These are phyloP conservation scores for Noctua fimbriata DNA, from an alignment of 2,888 invertebrate genomes.

Conservation along the genomic window DNA sequence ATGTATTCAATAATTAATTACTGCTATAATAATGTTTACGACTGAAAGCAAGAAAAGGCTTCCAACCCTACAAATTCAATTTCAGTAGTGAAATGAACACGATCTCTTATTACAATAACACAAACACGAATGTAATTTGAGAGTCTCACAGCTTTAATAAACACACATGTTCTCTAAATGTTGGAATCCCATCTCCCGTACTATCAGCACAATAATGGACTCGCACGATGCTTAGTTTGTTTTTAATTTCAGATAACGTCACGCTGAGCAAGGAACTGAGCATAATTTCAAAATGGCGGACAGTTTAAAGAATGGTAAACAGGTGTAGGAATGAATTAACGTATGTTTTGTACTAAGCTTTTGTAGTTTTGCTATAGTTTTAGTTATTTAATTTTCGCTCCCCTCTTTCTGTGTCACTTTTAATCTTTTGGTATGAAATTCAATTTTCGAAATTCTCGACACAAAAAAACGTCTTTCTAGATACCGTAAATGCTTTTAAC, in stretches of 20 bases:
- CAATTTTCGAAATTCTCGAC: not conserved
- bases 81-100: slow-evolving; percentile 1
- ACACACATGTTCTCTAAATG: slow-evolving; percentile 30
- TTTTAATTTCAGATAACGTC: slow-evolving; percentile 68
- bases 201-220: slow-evolving; percentile 49
- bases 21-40: not conserved
- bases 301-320: slow-evolving; percentile 39
- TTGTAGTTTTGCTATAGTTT: not conserved
- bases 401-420: not conserved
- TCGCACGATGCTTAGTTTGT: slow-evolving; percentile 57
- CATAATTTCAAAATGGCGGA: slow-evolving; percentile 57
- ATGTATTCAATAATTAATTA: not conserved
- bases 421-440: slow-evolving; percentile 1
- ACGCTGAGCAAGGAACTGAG: slow-evolving; percentile 50
- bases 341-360: not conserved
- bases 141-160: slow-evolving; percentile 20
- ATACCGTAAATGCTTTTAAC: not conserved
- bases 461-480: not conserved
- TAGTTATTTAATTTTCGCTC: not conserved
- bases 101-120: slow-evolving; percentile 9
- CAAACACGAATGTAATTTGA: slow-evolving; percentile 28
- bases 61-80: not conserved
- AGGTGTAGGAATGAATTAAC: not conserved
- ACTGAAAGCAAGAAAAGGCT: not conserved
- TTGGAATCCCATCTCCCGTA: slow-evolving; percentile 25